A percentile compares a stretch with the other conserved stretches of the same genome.
phyloP scores from a whole-genome alignment of 2,797 vertebrate genomes.

The Mastacembelus armatus region DNA sequence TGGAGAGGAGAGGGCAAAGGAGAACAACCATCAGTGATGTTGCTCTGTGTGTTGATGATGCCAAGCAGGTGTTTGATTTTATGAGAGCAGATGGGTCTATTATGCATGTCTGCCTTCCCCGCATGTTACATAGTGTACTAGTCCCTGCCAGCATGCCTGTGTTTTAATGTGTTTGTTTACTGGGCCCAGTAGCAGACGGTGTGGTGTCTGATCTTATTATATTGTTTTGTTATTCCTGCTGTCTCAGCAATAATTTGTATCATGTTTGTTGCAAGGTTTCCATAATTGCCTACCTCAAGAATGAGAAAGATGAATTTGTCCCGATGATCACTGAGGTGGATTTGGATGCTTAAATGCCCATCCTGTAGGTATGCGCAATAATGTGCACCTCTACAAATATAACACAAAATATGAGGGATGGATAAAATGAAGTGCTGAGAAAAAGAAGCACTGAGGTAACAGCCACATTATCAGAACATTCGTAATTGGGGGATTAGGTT shows the following conservation, averaged over 20 bases:
- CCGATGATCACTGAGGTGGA: constrained; percentile 12
- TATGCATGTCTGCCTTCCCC: constrained; percentile 63
- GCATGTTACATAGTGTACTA: constrained; percentile 48
- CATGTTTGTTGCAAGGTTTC: constrained; percentile 19
- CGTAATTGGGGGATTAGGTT: neutral
- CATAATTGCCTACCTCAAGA: constrained; percentile 29
- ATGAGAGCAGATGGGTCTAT: constrained; percentile 73
- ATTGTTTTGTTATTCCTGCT: constrained; percentile 55
- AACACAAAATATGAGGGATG: neutral
- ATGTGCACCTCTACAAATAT: neutral
- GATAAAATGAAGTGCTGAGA: neutral
- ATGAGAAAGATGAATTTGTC: constrained; percentile 7
- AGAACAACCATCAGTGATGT: constrained; percentile 52
- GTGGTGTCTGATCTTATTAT: constrained; percentile 60
- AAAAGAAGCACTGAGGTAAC: neutral
- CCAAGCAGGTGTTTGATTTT: constrained; percentile 73
- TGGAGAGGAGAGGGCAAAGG: constrained; percentile 45
- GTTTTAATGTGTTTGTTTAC: constrained; percentile 76
- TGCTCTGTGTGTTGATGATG: constrained; percentile 67
- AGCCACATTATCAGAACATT: neutral
- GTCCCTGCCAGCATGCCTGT: constrained; percentile 53
- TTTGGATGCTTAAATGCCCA: constrained; percentile 17
- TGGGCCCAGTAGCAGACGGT: constrained; percentile 63
- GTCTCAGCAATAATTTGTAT: constrained; percentile 59
- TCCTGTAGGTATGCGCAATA: neutral